Evolutionary conservation across 2,797 vertebrate species (phyloP).

Genomic region (Lepilemur ruficaudatus): DNA sequence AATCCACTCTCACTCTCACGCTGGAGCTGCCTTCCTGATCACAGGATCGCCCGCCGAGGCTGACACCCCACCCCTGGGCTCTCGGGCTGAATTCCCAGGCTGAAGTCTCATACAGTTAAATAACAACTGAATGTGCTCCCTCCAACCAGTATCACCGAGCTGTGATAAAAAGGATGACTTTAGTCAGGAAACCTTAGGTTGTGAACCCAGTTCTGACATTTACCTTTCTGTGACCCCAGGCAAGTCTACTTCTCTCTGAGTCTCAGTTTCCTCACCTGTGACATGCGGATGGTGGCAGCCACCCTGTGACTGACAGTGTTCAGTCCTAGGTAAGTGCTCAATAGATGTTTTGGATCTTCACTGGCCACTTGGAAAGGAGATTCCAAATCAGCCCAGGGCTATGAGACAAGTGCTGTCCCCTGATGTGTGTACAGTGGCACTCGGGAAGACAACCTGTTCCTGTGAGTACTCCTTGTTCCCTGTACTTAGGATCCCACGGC

Average conservation of each 20-base stretch:
- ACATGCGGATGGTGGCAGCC: neutral
- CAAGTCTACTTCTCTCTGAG: neutral
- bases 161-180: neutral
- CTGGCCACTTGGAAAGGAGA: neutral
- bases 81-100: neutral
- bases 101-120: neutral
- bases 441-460: fast-evolving
- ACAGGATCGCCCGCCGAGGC: fast-evolving
- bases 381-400: neutral
- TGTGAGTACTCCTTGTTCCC: too few relatives aligned
- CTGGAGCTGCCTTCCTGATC: neutral
- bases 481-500: neutral
- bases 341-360: neutral
- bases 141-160: neutral
- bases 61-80: neutral
- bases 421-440: neutral
- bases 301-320: neutral
- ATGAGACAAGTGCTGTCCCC: fast-evolving
- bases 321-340: neutral
- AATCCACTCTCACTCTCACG: neutral
- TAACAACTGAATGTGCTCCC: neutral
- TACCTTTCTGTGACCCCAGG: neutral
- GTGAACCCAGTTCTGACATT: neutral
- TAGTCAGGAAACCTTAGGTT: neutral
- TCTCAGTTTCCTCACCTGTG: neutral